These are phyloP conservation scores for Patiria pectinifera DNA, from an alignment of 53 echinoderm and acorn worm genomes.

Conservation along the genomic window DNA sequence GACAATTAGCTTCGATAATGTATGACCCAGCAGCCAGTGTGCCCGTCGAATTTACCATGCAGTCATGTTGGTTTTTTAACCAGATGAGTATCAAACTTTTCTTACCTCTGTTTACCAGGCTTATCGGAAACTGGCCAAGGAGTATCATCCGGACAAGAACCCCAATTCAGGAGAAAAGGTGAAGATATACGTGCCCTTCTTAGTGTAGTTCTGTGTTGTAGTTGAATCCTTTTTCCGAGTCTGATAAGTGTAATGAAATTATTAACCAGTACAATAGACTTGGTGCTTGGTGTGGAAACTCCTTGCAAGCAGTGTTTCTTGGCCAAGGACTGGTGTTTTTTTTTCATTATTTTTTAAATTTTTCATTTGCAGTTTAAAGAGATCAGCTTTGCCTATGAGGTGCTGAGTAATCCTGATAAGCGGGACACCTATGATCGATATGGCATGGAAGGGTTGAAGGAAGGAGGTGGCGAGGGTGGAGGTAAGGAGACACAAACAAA, in stretches of 20 bases:
- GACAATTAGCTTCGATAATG: too few species aligned
- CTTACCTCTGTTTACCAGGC: conserved; percentile 70
- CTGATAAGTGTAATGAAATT: neutral
- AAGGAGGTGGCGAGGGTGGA: conserved; percentile 74
- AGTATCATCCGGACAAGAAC: conserved; percentile 96
- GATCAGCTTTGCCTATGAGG: conserved; percentile 95
- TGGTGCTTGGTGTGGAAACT: neutral
- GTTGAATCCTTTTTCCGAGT: too few species aligned
- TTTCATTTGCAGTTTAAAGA: conserved; percentile 85
- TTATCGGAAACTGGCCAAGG: conserved; percentile 93
- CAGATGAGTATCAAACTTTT: neutral
- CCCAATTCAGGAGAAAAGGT: conserved; percentile 97
- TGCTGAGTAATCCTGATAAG: conserved; percentile 88
- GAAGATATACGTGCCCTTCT: neutral
- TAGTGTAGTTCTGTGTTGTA: too few species aligned
- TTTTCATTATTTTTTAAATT: neutral
- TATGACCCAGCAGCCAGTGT: too few species aligned
- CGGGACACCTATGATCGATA: conserved; percentile 88
- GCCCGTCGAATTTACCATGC: too few species aligned
- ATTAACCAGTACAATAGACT: neutral
- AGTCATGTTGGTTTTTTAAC: neutral
- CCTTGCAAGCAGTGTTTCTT: too few species aligned
- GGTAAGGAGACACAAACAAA: neutral
- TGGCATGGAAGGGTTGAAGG: conserved; percentile 91
- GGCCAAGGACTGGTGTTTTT: neutral